Base-by-base conservation (phyloP, 2,113 vertebrate species). In the Pampusana beccarii region DNA sequence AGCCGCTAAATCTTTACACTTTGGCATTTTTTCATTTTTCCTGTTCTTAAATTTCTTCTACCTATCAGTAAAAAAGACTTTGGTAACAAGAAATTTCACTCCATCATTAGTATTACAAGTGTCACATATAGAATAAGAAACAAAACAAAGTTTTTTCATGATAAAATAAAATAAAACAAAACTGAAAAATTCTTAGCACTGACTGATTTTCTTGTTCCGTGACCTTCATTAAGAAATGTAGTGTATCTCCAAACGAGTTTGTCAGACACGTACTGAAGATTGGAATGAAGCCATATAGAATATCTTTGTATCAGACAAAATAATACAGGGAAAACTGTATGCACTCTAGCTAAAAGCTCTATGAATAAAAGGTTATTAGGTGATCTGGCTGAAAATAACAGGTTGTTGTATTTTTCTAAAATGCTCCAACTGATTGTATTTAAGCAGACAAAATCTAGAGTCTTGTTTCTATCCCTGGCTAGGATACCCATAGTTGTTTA, bases 221-320 rank as follows among this genome's bases (percentile, higher is more conserved):
- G 46, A 69, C 36, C 34, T 93, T 77, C 65, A 78, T 65, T 42
- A 90, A 54, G 84, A 88, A 97, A 96, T 61, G 53, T 21, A 77
- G 61, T 91, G 31, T 93, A 81, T 85, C 79, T 91, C 24, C 67
- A 81, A 96, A 86, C 26, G 72, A 91, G 57, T 88, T 50, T 87
- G 25, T 91, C 72, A 90, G 61, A 67, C 15, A 40, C 3, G 1
- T 12, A 38, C 29, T 73, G 40, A 23, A 93, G 40, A 77, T 11
- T 90, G 80, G 85, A 96, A 96, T 56, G 44, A 50, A 74, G 25
- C 57, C 23, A 69, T 17, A 24, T 21, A 56, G 73, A 96, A 80
- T 50, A 58, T 42, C 46, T 92, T 87, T 71, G 11, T 50, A 80
- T 85, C 25, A 90, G 78, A 88, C 13, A 95, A 28, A 58, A 69